These are phyloP conservation scores for Acronicta leporina DNA, from an alignment of 2,888 invertebrate species.

Conservation along the genomic window DNA sequence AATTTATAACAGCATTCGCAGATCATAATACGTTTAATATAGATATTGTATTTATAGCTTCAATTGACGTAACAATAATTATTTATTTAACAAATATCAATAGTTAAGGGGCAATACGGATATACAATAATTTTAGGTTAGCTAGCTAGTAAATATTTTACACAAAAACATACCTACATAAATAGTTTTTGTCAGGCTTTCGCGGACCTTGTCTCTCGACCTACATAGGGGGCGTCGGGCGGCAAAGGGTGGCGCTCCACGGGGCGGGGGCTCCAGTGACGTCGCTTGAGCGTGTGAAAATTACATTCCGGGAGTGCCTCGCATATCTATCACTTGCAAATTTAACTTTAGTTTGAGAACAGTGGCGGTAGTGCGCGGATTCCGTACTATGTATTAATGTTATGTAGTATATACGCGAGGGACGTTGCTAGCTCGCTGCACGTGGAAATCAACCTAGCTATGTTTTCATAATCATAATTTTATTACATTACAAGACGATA, in stretches of 20 bases:
- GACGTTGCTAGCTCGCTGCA: slow-evolving; percentile 7
- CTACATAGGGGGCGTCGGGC: slow-evolving; percentile 56
- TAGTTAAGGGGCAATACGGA: no score
- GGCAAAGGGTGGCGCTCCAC: slow-evolving; percentile 52
- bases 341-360: slow-evolving; percentile 87
- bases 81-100: no score
- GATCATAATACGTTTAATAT: no score
- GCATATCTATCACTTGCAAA: slow-evolving; percentile 89
- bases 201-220: slow-evolving; percentile 46
- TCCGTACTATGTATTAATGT: slow-evolving; percentile 47
- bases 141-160: no score
- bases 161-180: no score
- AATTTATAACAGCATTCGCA: no score
- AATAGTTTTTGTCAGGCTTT: background rate
- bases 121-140: no score
- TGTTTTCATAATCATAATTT: slow-evolving; percentile 19
- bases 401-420: slow-evolving; percentile 41
- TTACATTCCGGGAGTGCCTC: slow-evolving; percentile 88
- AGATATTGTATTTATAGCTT: no score
- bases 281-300: slow-evolving; percentile 87
- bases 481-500: background rate
- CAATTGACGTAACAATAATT: no score
- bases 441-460: slow-evolving; percentile 1
- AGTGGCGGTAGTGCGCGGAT: slow-evolving; percentile 52
- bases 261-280: slow-evolving; percentile 73